Evolutionary conservation across 2,797 vertebrate genomes (phyloP).

Genomic region (Poecile montanus): DNA sequence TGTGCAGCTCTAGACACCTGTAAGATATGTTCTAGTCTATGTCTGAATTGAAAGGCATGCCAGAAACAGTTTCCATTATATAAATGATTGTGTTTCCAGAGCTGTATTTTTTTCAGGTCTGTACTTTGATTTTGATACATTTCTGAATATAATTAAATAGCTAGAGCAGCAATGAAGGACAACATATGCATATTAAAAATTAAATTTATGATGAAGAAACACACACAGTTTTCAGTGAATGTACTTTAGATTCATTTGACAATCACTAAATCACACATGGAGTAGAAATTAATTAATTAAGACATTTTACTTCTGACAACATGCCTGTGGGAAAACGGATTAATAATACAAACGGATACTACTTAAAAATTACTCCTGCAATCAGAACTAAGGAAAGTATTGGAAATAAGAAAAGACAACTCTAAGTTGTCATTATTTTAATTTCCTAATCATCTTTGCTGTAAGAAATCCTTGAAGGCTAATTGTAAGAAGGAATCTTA

Average conservation of each 20-base stretch:
- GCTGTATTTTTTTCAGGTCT: background rate
- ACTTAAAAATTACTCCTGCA: conserved; percentile 57
- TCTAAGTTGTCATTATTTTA: conserved; percentile 26
- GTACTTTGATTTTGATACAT: background rate
- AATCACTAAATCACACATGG: conserved; percentile 33
- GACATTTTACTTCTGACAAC: conserved; percentile 33
- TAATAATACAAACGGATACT: conserved; percentile 48
- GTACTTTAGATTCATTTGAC: conserved; percentile 31
- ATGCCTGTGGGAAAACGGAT: conserved; percentile 37
- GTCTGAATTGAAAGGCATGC: background rate
- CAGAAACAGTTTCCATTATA: background rate
- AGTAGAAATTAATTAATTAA: conserved; percentile 61
- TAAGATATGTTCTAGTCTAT: background rate
- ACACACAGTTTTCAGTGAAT: background rate
- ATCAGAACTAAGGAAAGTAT: background rate
- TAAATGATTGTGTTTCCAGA: background rate
- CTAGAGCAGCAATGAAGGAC: background rate
- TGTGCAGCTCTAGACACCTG: background rate
- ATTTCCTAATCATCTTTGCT: background rate
- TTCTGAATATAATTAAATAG: conserved; percentile 37
- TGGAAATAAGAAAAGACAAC: conserved; percentile 32
- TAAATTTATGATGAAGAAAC: conserved; percentile 41
- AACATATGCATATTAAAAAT: conserved; percentile 13
- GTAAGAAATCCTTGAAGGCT: background rate
- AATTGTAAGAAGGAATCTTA: background rate